A percentile compares a stretch with the other conserved stretches of the same genome.
Evolutionary conservation across 2,113 vertebrate species (phyloP).

Genomic region (Atlantisia rogersi): DNA sequence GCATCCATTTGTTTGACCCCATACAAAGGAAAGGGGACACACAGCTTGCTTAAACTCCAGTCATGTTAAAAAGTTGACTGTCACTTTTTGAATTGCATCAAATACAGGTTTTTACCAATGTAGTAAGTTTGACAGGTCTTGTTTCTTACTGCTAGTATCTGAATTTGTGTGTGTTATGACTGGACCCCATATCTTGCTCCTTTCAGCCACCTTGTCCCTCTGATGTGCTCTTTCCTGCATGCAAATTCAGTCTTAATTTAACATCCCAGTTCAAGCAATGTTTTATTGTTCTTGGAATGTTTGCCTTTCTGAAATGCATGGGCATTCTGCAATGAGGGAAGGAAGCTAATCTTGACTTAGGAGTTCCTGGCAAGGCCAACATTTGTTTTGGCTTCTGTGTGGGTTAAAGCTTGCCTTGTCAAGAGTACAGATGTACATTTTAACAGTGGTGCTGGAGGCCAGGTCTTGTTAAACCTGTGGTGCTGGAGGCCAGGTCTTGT

Average conservation of each 20-base stretch:
- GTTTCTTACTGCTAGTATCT: background rate
- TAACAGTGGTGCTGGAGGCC: background rate
- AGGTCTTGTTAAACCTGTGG: background rate
- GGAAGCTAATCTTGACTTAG: background rate
- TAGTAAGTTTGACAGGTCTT: background rate
- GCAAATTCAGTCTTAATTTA: background rate
- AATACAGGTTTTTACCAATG: background rate
- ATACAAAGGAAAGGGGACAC: background rate
- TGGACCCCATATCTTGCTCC: background rate
- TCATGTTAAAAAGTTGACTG: background rate
- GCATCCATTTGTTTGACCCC: background rate
- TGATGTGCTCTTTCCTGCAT: background rate
- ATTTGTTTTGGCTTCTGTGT: conserved; percentile 2
- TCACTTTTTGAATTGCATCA: background rate
- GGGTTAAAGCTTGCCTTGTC: background rate
- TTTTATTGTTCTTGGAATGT: background rate
- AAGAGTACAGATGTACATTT: background rate
- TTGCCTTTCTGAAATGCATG: background rate
- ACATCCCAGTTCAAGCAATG: background rate
- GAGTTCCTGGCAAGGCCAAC: background rate
- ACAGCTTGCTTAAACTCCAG: background rate
- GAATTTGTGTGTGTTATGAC: background rate
- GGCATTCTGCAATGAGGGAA: background rate
- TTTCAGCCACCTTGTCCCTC: background rate
- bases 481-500: background rate